Evolutionary conservation across 2,797 vertebrate species (phyloP), one percentile per base, ranked within the genome.

Genomic region (Paratrypauchen microcephalus): DNA sequence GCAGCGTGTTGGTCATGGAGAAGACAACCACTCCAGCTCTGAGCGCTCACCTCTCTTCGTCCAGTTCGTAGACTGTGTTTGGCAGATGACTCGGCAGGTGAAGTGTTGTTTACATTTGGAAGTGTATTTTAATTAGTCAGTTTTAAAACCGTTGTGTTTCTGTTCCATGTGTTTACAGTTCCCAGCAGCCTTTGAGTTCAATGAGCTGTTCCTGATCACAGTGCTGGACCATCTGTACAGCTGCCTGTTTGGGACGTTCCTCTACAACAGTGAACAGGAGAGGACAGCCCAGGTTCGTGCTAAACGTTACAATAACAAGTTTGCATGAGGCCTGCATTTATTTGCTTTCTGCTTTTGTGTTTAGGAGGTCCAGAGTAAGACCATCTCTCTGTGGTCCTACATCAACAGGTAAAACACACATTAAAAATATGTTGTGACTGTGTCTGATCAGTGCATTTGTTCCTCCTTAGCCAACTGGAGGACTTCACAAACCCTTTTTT

Each of bases 401-500:
- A 88, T 97, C 48, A 99, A 99, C 90, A 92, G 90, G 90, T 91
- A 72, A 79, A 19, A 16, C 8, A 2, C 4, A 12, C 0, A 1
- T 0, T 1, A 5, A 18, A 24, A 30, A 13, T 1, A 18, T 1
- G 21, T 18, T 61, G 16, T 19, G n/a, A 50, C 6, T 4, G 23
- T 13, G 1, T 70, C 63, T 82, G 4, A 67, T 47, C 21, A 6
- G 19, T 36, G 1, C 1, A 64, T 23, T 12, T 66, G n/a, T 65
- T 54, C 0, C 30, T 52, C 2, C 0, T 3, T 70, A 98, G 95
- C 83, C 97, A 98, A 63, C 76, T 93, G 0, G 97, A 97, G 71
- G 97, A 99, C 80, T 99, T 99, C 87, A 95, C 93, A 72, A 99
- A 97, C 82, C 97, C 97, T 2, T 98, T 99, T 86, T 99, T 95